Evolutionary conservation across 2,888 invertebrate species (phyloP).

Genomic region (Orchesellides sinensis): DNA sequence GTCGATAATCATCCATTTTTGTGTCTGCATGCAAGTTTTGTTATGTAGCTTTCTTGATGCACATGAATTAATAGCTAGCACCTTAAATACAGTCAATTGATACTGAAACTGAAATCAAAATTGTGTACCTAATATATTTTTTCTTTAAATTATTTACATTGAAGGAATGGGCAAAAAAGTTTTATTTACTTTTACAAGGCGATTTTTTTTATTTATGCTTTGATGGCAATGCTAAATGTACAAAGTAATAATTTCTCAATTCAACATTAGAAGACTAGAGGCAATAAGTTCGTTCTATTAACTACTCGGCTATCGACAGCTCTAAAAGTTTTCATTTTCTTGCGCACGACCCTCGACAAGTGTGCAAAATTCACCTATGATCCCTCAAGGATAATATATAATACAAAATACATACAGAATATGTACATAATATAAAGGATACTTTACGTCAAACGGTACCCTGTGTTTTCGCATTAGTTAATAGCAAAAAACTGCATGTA

Average conservation of each 20-base stretch:
- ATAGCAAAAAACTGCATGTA: too few relatives aligned
- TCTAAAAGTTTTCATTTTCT: conserved; percentile 17
- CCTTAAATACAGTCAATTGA: conserved; percentile 5
- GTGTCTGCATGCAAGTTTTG: not conserved
- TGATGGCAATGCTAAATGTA: not conserved
- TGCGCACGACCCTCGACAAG: conserved; percentile 2
- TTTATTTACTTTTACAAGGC: not conserved
- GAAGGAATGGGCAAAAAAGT: not conserved
- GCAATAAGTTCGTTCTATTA: not conserved
- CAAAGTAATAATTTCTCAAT: not conserved
- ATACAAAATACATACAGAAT: too few relatives aligned
- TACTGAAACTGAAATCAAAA: not conserved
- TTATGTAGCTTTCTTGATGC: conserved; percentile 34
- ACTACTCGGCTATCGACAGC: too few relatives aligned
- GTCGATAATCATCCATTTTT: not conserved
- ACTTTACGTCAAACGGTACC: too few relatives aligned
- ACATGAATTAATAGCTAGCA: conserved; percentile 46
- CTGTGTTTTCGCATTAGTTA: too few relatives aligned
- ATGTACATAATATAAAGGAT: too few relatives aligned
- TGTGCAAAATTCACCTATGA: too few relatives aligned
- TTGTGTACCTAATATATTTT: not conserved
- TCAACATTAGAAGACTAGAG: not conserved
- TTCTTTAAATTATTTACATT: not conserved
- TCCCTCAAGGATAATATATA: too few relatives aligned
- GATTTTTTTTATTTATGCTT: not conserved